phyloP scores from a whole-genome alignment of 1,140 invertebrate genomes.

The Lepidotrigona ventralis region DNA sequence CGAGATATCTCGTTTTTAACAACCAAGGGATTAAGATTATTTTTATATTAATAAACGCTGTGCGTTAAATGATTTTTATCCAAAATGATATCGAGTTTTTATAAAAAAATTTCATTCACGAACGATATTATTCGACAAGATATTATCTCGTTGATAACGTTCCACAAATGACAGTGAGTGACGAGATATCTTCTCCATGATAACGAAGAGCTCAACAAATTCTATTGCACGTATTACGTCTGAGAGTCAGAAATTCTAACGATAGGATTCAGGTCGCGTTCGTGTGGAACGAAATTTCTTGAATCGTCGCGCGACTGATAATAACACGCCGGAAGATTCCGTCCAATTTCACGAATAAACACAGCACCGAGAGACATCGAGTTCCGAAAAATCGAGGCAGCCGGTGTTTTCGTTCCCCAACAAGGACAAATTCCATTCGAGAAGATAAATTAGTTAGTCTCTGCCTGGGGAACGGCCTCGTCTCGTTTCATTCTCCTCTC shows the following conservation, averaged over 20 bases:
- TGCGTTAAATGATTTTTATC: no score
- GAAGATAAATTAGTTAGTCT: conserved; percentile 38
- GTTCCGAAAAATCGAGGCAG: neutral
- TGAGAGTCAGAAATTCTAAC: neutral
- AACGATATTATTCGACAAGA: no score
- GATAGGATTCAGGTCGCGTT: neutral
- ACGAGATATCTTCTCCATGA: no score
- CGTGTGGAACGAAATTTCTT: neutral
- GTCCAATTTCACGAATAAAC: conserved; percentile 6
- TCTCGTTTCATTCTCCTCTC: neutral
- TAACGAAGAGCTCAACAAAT: neutral
- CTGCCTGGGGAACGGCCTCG: neutral
- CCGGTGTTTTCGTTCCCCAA: conserved; percentile 21
- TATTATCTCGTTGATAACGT: no score
- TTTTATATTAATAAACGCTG: no score
- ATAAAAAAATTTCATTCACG: no score
- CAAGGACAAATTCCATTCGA: conserved; percentile 8
- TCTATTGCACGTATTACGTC: neutral
- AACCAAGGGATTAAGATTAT: no score
- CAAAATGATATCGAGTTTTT: no score
- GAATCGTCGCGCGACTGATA: neutral
- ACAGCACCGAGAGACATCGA: neutral
- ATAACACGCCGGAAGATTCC: neutral
- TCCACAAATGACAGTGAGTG: no score
- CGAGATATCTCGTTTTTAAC: no score